phyloP scores from a whole-genome alignment of 2,888 invertebrate species.

The Periphyllus acericola region DNA sequence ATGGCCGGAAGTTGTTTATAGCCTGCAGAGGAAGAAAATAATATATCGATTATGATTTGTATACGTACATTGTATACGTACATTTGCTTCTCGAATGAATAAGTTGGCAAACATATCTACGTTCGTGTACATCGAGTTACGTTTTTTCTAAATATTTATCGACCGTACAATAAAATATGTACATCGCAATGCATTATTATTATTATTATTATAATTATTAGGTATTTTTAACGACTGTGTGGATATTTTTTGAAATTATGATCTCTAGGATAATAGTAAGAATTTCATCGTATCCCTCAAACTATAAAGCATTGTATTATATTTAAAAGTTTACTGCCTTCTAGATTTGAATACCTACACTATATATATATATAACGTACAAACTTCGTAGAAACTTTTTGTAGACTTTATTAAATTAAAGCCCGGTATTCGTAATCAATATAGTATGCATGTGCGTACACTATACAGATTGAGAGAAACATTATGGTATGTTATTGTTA shows the following conservation, averaged over 20 bases:
- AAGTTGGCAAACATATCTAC: neutral
- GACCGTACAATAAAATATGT: too few species aligned
- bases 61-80: too few species aligned
- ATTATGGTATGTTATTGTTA: too few species aligned
- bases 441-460: too few species aligned
- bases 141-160: too few species aligned
- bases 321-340: neutral
- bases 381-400: neutral
- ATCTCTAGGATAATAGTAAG: neutral
- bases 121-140: neutral
- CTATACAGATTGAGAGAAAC: too few species aligned
- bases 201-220: too few species aligned
- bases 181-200: too few species aligned
- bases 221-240: neutral
- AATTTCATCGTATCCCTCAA: neutral
- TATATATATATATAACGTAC: neutral
- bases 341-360: neutral
- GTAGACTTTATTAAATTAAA: neutral
- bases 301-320: too few species aligned
- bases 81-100: neutral
- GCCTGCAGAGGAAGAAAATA: neutral
- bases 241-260: neutral
- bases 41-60: neutral
- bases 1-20: neutral
- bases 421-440: too few species aligned